Evolutionary conservation across 2,113 vertebrate genomes (phyloP).

Genomic region (Gymnocephalus cernua): DNA sequence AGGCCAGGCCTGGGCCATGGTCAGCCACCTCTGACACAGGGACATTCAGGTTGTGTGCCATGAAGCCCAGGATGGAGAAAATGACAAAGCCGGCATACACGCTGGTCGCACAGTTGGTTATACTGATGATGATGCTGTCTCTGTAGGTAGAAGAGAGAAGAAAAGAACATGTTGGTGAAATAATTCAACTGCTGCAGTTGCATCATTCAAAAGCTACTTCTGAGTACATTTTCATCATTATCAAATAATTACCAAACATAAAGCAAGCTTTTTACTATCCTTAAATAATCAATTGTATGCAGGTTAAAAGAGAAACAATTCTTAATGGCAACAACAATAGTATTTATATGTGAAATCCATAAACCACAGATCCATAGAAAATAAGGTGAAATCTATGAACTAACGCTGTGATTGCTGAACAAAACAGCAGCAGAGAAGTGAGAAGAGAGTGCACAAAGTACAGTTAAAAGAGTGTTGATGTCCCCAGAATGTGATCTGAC

Average conservation of each 20-base stretch:
- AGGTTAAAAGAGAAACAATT: no score
- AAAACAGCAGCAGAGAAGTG: no score
- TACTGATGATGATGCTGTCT: slow-evolving; percentile 98
- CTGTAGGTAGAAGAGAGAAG: slow-evolving; percentile 73
- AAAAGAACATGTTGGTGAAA: not conserved
- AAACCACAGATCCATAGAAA: no score
- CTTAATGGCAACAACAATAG: no score
- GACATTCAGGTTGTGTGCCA: slow-evolving; percentile 95
- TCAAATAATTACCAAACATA: not conserved
- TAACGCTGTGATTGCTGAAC: no score
- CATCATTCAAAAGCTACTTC: not conserved
- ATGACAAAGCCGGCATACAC: slow-evolving; percentile 98
- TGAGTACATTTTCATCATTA: not conserved
- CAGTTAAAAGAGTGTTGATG: not conserved
- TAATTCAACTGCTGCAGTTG: not conserved
- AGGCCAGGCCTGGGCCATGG: slow-evolving; percentile 95
- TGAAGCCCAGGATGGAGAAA: slow-evolving; percentile 99
- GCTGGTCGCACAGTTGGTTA: slow-evolving; percentile 98
- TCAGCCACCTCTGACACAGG: slow-evolving; percentile 96
- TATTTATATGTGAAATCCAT: no score
- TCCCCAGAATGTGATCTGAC: not conserved
- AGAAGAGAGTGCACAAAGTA: not conserved
- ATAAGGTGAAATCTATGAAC: no score
- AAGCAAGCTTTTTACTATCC: not conserved
- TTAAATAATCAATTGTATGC: not conserved